phyloP scores from a whole-genome alignment of 2,113 vertebrate species.

The Podarcis raffonei region DNA sequence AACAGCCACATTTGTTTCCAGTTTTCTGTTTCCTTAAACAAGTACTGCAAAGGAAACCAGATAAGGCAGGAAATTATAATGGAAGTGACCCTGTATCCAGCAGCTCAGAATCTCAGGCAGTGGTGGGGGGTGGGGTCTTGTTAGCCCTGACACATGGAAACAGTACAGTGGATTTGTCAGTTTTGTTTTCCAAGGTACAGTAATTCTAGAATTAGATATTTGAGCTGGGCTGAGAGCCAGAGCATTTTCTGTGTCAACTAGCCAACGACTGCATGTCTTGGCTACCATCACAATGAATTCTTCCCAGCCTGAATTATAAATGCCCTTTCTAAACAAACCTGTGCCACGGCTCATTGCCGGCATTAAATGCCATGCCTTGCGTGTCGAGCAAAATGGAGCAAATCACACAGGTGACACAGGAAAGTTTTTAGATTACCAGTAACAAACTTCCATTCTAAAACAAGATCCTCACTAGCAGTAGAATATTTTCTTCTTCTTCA shows the following conservation, averaged over 20 bases:
- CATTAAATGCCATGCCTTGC: neutral
- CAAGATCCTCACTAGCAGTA: neutral
- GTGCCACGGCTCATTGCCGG: neutral
- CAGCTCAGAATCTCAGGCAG: neutral
- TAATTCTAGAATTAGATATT: conserved; percentile 12
- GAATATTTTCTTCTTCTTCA: neutral
- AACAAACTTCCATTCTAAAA: neutral
- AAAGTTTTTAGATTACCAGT: neutral
- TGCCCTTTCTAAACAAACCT: too few species aligned
- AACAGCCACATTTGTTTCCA: conserved; percentile 32
- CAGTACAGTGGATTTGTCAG: conserved; percentile 9
- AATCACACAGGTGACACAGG: neutral
- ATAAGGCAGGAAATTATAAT: conserved; percentile 49
- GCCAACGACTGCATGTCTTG: neutral
- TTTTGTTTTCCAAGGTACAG: conserved; percentile 14
- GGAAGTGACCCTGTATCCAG: neutral
- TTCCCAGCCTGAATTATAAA: conserved; percentile 23
- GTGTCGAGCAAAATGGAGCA: neutral
- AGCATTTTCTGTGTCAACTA: conserved; percentile 23
- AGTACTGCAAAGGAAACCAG: conserved; percentile 59
- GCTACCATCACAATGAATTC: conserved; percentile 53
- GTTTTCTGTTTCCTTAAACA: neutral
- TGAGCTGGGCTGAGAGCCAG: neutral
- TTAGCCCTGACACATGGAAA: neutral
- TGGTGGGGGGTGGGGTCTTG: neutral